phyloP scores from a whole-genome alignment of 2,113 vertebrate species.

The Phyllopteryx taeniolatus region DNA sequence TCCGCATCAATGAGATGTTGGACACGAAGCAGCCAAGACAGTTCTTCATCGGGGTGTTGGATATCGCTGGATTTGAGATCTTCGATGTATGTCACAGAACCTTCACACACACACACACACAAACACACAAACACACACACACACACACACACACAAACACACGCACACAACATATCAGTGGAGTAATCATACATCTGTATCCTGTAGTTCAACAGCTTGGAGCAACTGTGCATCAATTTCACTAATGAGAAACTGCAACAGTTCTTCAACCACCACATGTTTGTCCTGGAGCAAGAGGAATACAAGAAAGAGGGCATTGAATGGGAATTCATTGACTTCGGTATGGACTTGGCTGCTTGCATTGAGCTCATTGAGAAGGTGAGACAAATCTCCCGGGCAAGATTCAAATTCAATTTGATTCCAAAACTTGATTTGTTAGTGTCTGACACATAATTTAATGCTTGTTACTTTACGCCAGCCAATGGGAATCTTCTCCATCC shows the following conservation, averaged over 20 bases:
- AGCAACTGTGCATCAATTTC: slow-evolving; percentile 84
- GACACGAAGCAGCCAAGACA: slow-evolving; percentile 73
- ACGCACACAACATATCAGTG: no score
- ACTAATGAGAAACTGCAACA: slow-evolving; percentile 86
- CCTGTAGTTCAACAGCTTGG: slow-evolving; percentile 80
- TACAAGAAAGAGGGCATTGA: slow-evolving; percentile 86
- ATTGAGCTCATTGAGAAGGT: slow-evolving; percentile 89
- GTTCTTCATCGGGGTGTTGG: slow-evolving; percentile 76
- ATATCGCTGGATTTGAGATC: slow-evolving; percentile 80
- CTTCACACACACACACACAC: no score
- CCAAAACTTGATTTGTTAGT: neutral
- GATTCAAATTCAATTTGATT: no score
- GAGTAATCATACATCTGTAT: neutral
- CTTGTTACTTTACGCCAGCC: slow-evolving; percentile 57
- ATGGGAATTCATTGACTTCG: slow-evolving; percentile 87
- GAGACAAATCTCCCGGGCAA: neutral
- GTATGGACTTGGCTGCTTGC: slow-evolving; percentile 86
- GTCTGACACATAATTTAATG: neutral
- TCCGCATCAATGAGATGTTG: slow-evolving; percentile 77
- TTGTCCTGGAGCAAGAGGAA: slow-evolving; percentile 84
- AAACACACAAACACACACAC: no score
- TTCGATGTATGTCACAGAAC: slow-evolving; percentile 68
- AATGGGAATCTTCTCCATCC: slow-evolving; percentile 74
- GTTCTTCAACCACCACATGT: slow-evolving; percentile 82
- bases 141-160: no score